Conservation (phyloP, 2,113 vertebrate genomes). For the Nibea coibor region DNA sequence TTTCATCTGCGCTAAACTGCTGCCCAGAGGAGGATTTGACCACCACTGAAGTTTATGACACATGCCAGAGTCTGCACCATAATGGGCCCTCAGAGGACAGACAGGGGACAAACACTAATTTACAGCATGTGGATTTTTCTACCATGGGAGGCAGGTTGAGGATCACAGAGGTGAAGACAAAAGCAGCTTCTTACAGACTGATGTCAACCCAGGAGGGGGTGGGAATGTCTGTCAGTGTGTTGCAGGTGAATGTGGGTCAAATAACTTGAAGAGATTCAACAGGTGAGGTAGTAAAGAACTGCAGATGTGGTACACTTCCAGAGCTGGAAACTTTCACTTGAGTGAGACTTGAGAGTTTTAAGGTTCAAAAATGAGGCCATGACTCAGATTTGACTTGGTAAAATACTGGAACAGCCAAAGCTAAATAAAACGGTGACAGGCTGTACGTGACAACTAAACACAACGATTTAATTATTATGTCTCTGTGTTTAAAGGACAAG, state of each 20-base stretch:
- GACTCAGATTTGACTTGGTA: neutral
- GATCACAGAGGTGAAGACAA: constrained; percentile 20
- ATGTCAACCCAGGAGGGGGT: constrained; percentile 18
- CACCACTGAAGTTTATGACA: constrained; percentile 1
- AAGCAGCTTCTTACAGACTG: constrained; percentile 28
- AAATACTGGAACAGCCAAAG: too few relatives aligned
- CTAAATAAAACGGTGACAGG: neutral
- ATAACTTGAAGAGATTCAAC: constrained; percentile 39
- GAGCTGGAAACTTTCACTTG: constrained; percentile 27
- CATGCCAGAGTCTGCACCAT: neutral
- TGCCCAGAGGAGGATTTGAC: neutral
- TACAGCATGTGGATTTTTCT: constrained; percentile 29
- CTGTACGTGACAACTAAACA: too few relatives aligned
- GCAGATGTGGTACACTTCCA: constrained; percentile 43
- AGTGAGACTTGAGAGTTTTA: neutral
- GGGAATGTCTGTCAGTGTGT: constrained; percentile 29
- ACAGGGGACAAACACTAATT: constrained; percentile 1
- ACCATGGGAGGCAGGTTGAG: constrained; percentile 12
- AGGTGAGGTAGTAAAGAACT: constrained; percentile 14
- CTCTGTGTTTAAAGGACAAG: neutral
- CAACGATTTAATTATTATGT: neutral
- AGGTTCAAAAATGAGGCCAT: neutral
- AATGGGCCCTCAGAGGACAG: constrained; percentile 4
- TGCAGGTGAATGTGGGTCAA: constrained; percentile 56
- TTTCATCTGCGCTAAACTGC: constrained; percentile 10